phyloP scores from a whole-genome alignment of 2,888 invertebrate genomes.

The Linnaemya tessellans region DNA sequence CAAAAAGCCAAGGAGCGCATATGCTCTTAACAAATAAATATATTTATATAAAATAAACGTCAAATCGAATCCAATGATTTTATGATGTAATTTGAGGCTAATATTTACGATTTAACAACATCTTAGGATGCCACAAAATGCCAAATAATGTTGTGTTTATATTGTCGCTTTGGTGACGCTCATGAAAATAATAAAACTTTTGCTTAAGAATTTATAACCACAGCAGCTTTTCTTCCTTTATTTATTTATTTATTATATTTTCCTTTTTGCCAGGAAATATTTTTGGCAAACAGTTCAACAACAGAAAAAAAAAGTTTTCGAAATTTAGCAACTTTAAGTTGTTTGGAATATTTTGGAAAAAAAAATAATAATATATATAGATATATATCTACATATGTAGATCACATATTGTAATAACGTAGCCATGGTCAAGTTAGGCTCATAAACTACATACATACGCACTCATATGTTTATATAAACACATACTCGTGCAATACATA shows the following conservation, averaged over 20 bases:
- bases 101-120: conserved; percentile 83
- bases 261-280: background rate
- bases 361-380: background rate
- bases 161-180: conserved; percentile 80
- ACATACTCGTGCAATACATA: background rate
- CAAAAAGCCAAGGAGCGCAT: background rate
- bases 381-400: background rate
- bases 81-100: conserved; percentile 83
- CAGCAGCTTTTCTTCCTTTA: conserved; percentile 10
- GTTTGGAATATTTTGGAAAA: background rate
- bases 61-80: conserved; percentile 83
- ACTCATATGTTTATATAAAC: background rate
- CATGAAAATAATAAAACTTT: conserved; percentile 59
- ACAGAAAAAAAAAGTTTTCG: background rate
- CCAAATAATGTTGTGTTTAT: conserved; percentile 83
- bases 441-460: background rate
- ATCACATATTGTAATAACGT: conserved; percentile 11
- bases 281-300: conserved; percentile 10
- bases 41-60: conserved; percentile 79
- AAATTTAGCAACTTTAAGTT: conserved; percentile 58
- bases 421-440: conserved; percentile 46
- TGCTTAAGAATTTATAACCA: conserved; percentile 51
- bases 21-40: conserved; percentile 18
- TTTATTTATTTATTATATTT: background rate
- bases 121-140: conserved; percentile 80